These are phyloP conservation scores for Cheracebus regulus DNA, from an alignment of 2,797 vertebrate species.

Conservation along the genomic window DNA sequence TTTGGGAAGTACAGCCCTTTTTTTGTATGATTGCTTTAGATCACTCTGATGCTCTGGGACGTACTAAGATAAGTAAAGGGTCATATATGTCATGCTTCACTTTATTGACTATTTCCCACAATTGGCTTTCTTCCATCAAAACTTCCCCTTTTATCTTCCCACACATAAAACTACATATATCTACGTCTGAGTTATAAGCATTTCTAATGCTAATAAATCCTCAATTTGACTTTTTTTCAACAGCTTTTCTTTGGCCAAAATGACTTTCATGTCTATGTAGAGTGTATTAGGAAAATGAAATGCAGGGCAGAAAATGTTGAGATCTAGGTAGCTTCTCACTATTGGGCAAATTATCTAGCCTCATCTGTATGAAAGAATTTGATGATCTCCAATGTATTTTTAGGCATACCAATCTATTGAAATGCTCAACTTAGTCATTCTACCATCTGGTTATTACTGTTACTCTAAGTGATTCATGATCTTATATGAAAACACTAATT, in stretches of 20 bases:
- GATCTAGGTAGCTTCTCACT: not conserved
- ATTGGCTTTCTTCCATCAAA: conserved; percentile 63
- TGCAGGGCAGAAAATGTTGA: not conserved
- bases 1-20: not conserved
- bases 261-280: not conserved
- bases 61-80: not conserved
- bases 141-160: conserved; percentile 55
- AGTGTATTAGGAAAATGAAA: not conserved
- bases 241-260: not conserved
- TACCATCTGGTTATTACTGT: not conserved
- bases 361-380: not conserved
- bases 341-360: not conserved
- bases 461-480: not conserved
- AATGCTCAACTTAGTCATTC: not conserved
- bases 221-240: conserved; percentile 2
- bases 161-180: conserved; percentile 29
- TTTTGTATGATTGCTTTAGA: not conserved
- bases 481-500: not conserved
- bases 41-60: conserved; percentile 11
- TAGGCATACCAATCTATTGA: not conserved
- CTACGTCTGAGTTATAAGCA: conserved; percentile 49
- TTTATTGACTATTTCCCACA: conserved; percentile 38
- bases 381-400: not conserved
- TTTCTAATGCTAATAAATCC: conserved; percentile 54
- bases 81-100: not conserved